Percentiles rank a stretch among this genome's conserved stretches.
Evolutionary conservation across 2,797 vertebrate species (phyloP).

Genomic region (Mormyrus proboscirostris): DNA sequence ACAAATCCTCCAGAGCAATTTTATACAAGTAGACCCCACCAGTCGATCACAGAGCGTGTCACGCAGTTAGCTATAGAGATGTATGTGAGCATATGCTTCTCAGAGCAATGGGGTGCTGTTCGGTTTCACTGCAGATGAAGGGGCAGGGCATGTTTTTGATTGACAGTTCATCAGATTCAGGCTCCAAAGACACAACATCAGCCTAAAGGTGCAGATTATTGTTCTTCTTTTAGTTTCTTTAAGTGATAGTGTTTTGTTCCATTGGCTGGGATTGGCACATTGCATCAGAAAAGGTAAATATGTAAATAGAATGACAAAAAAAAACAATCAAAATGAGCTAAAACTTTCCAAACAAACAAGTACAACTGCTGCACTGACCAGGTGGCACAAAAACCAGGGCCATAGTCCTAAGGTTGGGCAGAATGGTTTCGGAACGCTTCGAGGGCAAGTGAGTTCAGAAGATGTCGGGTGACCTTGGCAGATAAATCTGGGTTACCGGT

Average conservation of each 20-base stretch:
- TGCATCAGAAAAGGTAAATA: conserved; percentile 22
- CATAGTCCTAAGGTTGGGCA: conserved; percentile 2
- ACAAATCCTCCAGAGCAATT: conserved; percentile 32
- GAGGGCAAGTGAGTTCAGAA: not conserved
- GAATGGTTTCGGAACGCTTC: not conserved
- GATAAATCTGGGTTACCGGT: not conserved
- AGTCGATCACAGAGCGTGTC: conserved; percentile 34
- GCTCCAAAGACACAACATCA: not conserved
- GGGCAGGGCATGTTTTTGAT: conserved; percentile 31
- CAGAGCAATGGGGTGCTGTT: conserved; percentile 34
- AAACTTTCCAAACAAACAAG: conserved; percentile 32
- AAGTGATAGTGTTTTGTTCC: conserved; percentile 20
- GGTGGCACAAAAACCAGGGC: conserved; percentile 12
- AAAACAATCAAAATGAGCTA: conserved; percentile 31
- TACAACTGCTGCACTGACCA: conserved; percentile 21
- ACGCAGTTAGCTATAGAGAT: conserved; percentile 29
- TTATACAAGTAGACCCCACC: conserved; percentile 30
- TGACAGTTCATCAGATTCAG: conserved; percentile 20
- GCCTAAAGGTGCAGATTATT: not conserved
- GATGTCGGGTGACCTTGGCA: not conserved
- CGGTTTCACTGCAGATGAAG: not conserved
- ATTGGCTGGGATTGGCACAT: conserved; percentile 11
- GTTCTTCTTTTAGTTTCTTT: not conserved
- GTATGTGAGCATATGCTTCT: conserved; percentile 17
- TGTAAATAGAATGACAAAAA: conserved; percentile 10